These are phyloP conservation scores for Brachionus sp. DNA, from an alignment of 1,140 invertebrate genomes.

Conservation along the genomic window DNA sequence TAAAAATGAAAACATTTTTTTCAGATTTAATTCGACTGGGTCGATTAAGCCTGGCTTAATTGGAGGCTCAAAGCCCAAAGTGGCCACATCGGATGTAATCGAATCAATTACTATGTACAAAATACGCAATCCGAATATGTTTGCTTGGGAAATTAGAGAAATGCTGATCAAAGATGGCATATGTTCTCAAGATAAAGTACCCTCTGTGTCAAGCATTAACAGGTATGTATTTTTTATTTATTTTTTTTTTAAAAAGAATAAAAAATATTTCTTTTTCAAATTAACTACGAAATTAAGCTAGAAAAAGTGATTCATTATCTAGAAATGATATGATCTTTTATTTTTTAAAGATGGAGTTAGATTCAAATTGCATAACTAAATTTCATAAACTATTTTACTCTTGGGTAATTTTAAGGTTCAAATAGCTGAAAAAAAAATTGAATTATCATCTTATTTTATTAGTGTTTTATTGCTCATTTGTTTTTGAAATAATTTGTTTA, in stretches of 20 bases:
- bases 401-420: no score
- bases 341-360: no score
- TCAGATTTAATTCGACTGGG: conserved; percentile 94
- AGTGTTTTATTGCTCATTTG: no score
- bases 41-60: conserved; percentile 98
- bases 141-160: conserved; percentile 98
- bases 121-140: conserved; percentile 97
- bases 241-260: conserved; percentile 55
- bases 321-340: no score
- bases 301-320: no score
- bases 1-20: conserved; percentile 35
- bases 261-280: background rate
- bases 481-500: no score
- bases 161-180: conserved; percentile 89
- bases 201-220: conserved; percentile 97
- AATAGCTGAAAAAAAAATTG: no score
- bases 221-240: conserved; percentile 66
- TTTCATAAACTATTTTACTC: no score
- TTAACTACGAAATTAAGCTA: background rate
- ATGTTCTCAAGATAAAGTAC: conserved; percentile 96
- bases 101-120: conserved; percentile 98
- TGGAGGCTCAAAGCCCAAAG: conserved; percentile 97
- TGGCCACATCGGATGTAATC: conserved; percentile 94
- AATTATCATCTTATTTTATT: no score
- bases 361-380: no score